Evolutionary conservation across 1,140 invertebrate species (phyloP).

Genomic region (Wiebesia pumilae): DNA sequence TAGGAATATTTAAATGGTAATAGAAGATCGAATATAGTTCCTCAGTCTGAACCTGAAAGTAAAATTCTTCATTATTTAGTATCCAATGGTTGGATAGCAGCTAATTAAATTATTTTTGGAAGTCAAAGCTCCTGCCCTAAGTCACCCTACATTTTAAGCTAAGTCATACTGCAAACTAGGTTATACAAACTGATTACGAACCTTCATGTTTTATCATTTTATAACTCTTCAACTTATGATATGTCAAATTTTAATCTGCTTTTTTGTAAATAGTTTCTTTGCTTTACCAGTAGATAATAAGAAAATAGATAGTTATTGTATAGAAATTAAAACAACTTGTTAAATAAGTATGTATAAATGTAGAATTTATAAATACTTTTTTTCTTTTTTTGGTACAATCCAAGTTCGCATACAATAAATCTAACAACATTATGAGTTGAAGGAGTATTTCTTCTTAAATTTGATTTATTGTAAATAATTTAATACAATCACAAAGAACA

Average conservation of each 20-base stretch:
- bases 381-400: constrained; percentile 4
- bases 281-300: not conserved
- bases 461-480: constrained; percentile 40
- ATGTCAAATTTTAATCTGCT: constrained; percentile 18
- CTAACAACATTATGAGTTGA: constrained; percentile 27
- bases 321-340: constrained; percentile 12
- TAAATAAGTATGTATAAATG: constrained; percentile 47
- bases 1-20: constrained; percentile 74
- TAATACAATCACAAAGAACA: not conserved
- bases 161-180: constrained; percentile 28
- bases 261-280: constrained; percentile 41
- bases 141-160: constrained; percentile 38
- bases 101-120: constrained; percentile 67
- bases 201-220: constrained; percentile 18
- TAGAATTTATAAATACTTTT: constrained; percentile 37
- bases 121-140: constrained; percentile 27
- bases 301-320: constrained; percentile 3
- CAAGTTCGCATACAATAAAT: constrained; percentile 11
- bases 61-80: constrained; percentile 74
- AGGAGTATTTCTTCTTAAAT: constrained; percentile 24
- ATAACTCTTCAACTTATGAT: constrained; percentile 4
- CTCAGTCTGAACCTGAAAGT: constrained; percentile 73
- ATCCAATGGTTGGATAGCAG: constrained; percentile 73
- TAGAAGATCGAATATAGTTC: constrained; percentile 67
- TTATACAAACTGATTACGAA: not conserved